A percentile compares a stretch with the other conserved stretches of the same genome.
Conservation (phyloP, 92 coral and sea anemone species). For the Zoanthus sociatus region DNA sequence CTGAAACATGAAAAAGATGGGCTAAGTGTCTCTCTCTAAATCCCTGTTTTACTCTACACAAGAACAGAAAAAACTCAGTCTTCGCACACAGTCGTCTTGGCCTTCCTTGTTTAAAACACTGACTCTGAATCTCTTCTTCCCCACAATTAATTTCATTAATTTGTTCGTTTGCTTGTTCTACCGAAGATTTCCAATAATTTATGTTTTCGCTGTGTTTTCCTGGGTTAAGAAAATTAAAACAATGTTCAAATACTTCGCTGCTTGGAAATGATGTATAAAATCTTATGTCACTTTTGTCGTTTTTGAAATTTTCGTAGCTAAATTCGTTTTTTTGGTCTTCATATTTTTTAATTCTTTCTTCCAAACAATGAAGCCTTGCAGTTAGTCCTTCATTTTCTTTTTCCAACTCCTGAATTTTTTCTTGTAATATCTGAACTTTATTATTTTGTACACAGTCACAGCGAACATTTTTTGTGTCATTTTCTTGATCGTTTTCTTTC, state of each 20-base stretch:
- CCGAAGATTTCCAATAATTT: slow-evolving; percentile 37
- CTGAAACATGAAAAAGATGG: slow-evolving; percentile 50
- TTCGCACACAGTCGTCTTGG: slow-evolving; percentile 35
- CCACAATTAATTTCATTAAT: slow-evolving; percentile 13
- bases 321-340: slow-evolving; percentile 29
- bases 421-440: background rate
- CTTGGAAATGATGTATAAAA: slow-evolving; percentile 50
- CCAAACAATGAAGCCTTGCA: slow-evolving; percentile 1
- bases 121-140: slow-evolving; percentile 10
- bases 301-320: slow-evolving; percentile 41
- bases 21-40: slow-evolving; percentile 45
- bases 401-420: slow-evolving; percentile 25
- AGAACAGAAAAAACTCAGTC: slow-evolving; percentile 37
- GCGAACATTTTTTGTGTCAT: background rate
- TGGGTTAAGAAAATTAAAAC: slow-evolving; percentile 47
- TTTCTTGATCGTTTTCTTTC: slow-evolving; percentile 24
- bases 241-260: slow-evolving; percentile 32
- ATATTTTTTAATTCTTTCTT: slow-evolving; percentile 1
- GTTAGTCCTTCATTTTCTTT: slow-evolving; percentile 26
- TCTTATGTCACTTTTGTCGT: slow-evolving; percentile 31
- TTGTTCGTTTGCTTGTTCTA: slow-evolving; percentile 34
- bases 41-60: slow-evolving; percentile 49
- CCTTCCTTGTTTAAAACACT: slow-evolving; percentile 41
- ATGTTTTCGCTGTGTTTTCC: slow-evolving; percentile 23
- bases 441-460: background rate